Base-by-base conservation (phyloP, 2,797 vertebrate genomes). In the Acrossocheilus fasciatus region DNA sequence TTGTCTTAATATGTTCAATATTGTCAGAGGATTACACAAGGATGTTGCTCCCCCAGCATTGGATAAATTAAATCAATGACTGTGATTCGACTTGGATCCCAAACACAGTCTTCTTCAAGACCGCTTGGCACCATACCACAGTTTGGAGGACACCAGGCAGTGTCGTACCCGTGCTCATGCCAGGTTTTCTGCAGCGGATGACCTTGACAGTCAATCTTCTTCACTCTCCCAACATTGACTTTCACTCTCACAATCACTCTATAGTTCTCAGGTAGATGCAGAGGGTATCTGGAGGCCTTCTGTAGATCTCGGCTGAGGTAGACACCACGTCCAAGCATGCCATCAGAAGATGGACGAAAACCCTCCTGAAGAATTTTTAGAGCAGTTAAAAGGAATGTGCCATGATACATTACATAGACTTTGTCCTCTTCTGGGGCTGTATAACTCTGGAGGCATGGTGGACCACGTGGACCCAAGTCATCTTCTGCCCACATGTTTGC, bases 351-450 rank as follows among this genome's bases (percentile, higher is more conserved):
- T 3, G 54, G 54, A 23, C 5, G 6, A 57, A 57, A 57, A 57
- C 18, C 54, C 18, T 57, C 54, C 18, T 57, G 54, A 57, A 57
- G 54, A 57, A 57, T 57, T 57, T 57, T 23, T 20, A 57, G 54
- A 7, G 54, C 54, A 57, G 54, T 7, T 23, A 57, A 20, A 20
- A 57, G 2, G 54, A 8, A 79, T 69, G 95, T 95, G 30, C 94
- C 94, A 2, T 95, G 94, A 83, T 94, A 95, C 94, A 95, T 95
- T 50, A 84, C 4, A 17, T 94, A 94, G 54, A 54, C 34, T 20
- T 17, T 59, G 3, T 15, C 20, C 18, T 85, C 1, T 36, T 0
- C 0, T 1, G 94, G 92, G 0, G 4, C 9, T 0, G 30, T 1
- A 0, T 0, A 3, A 5, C 8, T 85, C 9, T 92, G 3, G 0